Evolutionary conservation across 2,888 invertebrate genomes (phyloP).

Genomic region (Acanthococcus lagerstroemiae): DNA sequence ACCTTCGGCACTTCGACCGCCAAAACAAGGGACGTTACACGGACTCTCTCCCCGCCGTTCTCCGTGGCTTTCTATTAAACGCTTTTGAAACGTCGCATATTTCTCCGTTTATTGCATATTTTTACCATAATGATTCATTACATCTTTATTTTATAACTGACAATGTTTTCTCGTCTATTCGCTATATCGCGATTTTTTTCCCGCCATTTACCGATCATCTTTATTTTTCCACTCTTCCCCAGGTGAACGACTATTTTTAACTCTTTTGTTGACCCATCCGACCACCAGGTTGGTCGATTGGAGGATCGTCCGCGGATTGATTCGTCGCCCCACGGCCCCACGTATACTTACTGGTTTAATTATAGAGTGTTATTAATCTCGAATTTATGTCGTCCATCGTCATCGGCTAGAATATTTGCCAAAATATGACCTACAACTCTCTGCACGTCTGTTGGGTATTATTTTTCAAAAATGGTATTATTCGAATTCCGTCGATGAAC

Average conservation of each 20-base stretch:
- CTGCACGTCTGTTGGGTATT: too few relatives aligned
- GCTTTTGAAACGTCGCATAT: slow-evolving; percentile 10
- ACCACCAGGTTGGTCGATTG: neutral
- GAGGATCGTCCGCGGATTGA: neutral
- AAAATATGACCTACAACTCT: too few relatives aligned
- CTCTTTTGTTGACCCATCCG: neutral
- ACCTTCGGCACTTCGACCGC: neutral
- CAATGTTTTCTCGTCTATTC: neutral
- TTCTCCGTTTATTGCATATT: slow-evolving; percentile 19
- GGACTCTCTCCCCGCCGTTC: neutral
- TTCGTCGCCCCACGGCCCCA: neutral
- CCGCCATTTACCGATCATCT: too few relatives aligned
- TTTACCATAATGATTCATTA: slow-evolving; percentile 26
- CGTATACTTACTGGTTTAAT: too few relatives aligned
- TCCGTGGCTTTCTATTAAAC: neutral
- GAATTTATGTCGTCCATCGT: neutral
- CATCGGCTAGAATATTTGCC: too few relatives aligned
- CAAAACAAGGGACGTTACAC: slow-evolving; percentile 2
- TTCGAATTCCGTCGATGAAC: too few relatives aligned
- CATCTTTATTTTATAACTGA: slow-evolving; percentile 15
- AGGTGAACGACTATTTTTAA: neutral
- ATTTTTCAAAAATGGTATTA: too few relatives aligned
- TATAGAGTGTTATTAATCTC: neutral
- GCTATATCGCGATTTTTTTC: too few relatives aligned
- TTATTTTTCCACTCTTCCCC: too few relatives aligned